A percentile compares a stretch with the other conserved stretches of the same genome.
phyloP scores from a whole-genome alignment of 2,888 invertebrate genomes.

The Chrysina gloriosa region DNA sequence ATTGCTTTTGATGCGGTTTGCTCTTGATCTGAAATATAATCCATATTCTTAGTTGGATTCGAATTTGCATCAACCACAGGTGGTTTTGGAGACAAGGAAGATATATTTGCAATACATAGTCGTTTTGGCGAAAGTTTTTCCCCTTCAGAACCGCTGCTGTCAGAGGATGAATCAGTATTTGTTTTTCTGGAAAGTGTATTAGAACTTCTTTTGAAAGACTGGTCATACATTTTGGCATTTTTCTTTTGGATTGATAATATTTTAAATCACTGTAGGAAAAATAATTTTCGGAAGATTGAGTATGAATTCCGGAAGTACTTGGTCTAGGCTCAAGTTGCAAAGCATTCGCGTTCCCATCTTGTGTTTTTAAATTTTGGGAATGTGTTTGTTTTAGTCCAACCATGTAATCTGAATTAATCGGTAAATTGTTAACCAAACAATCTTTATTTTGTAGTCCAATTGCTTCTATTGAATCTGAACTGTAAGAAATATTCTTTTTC shows the following conservation, averaged over 20 bases:
- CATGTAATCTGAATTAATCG: background rate
- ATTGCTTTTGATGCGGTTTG: background rate
- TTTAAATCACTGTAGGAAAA: background rate
- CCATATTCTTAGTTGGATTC: background rate
- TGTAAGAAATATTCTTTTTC: too few relatives aligned
- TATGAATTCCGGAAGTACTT: constrained; percentile 28
- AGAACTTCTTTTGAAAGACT: constrained; percentile 50
- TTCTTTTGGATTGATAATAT: background rate
- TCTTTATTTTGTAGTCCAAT: background rate
- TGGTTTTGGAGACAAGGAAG: background rate
- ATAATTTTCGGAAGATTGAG: background rate
- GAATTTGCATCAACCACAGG: background rate
- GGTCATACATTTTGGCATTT: constrained; percentile 29
- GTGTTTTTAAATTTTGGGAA: background rate
- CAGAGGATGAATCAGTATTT: constrained; percentile 54
- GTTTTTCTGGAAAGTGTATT: constrained; percentile 54
- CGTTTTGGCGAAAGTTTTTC: constrained; percentile 42
- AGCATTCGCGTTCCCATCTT: background rate
- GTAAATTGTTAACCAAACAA: background rate
- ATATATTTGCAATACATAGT: constrained; percentile 15
- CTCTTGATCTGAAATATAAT: background rate
- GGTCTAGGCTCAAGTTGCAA: constrained; percentile 9
- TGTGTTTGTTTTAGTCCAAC: background rate
- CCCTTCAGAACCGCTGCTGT: constrained; percentile 56
- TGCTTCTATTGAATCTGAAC: too few relatives aligned